phyloP scores from a whole-genome alignment of 2,113 vertebrate species.

The Lagopus muta region DNA sequence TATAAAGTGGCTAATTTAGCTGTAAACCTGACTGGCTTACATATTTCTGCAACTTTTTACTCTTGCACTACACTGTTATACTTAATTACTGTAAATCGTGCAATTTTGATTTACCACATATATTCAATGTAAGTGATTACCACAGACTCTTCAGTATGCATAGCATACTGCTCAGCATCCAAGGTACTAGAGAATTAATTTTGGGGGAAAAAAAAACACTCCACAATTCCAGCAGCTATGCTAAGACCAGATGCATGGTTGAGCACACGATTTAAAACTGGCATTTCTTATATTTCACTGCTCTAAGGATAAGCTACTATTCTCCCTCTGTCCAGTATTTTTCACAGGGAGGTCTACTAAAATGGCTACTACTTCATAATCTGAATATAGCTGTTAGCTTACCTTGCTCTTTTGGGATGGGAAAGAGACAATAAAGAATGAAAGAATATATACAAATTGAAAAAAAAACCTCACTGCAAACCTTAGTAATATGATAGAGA shows the following conservation, averaged over 20 bases:
- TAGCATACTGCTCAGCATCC: background rate
- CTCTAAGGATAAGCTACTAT: background rate
- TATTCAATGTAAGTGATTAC: background rate
- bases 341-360: background rate
- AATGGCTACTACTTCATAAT: background rate
- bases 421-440: background rate
- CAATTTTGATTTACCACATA: background rate
- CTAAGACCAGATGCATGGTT: background rate
- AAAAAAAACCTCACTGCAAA: background rate
- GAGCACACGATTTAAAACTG: background rate
- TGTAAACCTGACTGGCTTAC: slow-evolving; percentile 23
- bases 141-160: background rate
- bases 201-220: background rate
- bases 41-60: slow-evolving; percentile 16
- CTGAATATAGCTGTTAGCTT: background rate
- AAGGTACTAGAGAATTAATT: background rate
- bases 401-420: background rate
- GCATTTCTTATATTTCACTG: background rate
- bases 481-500: background rate
- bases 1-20: slow-evolving; percentile 25
- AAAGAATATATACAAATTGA: background rate
- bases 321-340: background rate
- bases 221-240: background rate
- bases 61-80: background rate
- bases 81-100: background rate